Evolutionary conservation across 2,113 vertebrate species (phyloP).

Genomic region (Pterocles orientalis): DNA sequence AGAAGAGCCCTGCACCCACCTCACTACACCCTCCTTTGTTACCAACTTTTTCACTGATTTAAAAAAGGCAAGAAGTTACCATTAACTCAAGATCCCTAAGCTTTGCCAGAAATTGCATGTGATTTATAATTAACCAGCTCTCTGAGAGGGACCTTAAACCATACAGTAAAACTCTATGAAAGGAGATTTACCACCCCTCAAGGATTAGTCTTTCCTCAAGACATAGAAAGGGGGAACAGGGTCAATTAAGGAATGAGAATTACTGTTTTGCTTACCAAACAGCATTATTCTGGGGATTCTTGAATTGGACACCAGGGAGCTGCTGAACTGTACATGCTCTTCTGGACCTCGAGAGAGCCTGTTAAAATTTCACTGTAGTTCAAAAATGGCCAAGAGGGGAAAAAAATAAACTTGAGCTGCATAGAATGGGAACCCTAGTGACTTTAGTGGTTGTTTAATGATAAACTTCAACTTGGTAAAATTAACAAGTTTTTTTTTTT

Average conservation of each 20-base stretch:
- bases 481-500: background rate
- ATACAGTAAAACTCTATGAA: constrained; percentile 15
- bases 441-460: background rate
- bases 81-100: background rate
- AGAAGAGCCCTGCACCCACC: too few relatives aligned
- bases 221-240: background rate
- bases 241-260: background rate
- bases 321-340: constrained; percentile 31
- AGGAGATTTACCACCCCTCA: background rate
- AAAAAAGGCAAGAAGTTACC: background rate
- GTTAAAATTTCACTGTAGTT: constrained; percentile 42
- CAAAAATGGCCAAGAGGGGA: background rate
- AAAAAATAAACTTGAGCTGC: constrained; percentile 27
- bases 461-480: background rate
- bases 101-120: constrained; percentile 20
- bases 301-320: background rate
- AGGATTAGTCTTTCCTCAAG: constrained; percentile 11
- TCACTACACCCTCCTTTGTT: too few relatives aligned
- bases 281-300: constrained; percentile 9
- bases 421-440: constrained; percentile 22
- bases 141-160: constrained; percentile 5
- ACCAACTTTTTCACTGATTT: background rate
- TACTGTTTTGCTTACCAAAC: background rate
- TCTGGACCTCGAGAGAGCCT: constrained; percentile 45
- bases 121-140: constrained; percentile 47